Conservation (phyloP, 2,113 vertebrate species). For the Gymnocephalus cernua region DNA sequence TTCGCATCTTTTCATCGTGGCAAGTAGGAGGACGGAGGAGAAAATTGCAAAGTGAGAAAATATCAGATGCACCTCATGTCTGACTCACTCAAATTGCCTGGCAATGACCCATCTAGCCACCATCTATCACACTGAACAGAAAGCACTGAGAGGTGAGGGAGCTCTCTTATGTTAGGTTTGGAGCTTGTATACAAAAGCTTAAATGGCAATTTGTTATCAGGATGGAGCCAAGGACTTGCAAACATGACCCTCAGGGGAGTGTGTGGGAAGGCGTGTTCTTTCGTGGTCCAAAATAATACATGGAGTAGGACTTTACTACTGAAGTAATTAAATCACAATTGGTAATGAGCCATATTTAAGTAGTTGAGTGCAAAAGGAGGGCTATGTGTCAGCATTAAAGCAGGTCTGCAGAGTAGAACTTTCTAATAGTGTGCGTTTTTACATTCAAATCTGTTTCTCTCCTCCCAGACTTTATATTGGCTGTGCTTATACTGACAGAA, state of each 20-base stretch:
- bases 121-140: conserved; percentile 34
- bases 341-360: not conserved
- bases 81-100: conserved; percentile 58
- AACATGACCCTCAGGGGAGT: conserved; percentile 9
- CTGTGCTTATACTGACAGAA: conserved; percentile 36
- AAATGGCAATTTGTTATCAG: conserved; percentile 50
- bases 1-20: conserved; percentile 22
- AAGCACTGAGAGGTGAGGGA: conserved; percentile 10
- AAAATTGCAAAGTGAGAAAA: conserved; percentile 22
- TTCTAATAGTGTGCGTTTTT: not conserved
- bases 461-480: conserved; percentile 38
- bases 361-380: not conserved
- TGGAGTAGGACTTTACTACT: not conserved
- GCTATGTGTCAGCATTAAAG: not conserved
- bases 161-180: conserved; percentile 21
- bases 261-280: not conserved
- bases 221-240: conserved; percentile 20
- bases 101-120: conserved; percentile 32
- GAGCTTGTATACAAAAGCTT: conserved; percentile 21
- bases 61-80: conserved; percentile 27
- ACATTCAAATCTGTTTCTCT: conserved; percentile 19
- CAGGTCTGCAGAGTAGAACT: not conserved
- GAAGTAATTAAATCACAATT: not conserved
- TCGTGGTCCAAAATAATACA: not conserved
- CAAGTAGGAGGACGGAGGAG: conserved; percentile 18